Evolutionary conservation across 2,797 vertebrate species (phyloP), one percentile per base, ranked within the genome.

Genomic region (Lophotriccus pileatus): DNA sequence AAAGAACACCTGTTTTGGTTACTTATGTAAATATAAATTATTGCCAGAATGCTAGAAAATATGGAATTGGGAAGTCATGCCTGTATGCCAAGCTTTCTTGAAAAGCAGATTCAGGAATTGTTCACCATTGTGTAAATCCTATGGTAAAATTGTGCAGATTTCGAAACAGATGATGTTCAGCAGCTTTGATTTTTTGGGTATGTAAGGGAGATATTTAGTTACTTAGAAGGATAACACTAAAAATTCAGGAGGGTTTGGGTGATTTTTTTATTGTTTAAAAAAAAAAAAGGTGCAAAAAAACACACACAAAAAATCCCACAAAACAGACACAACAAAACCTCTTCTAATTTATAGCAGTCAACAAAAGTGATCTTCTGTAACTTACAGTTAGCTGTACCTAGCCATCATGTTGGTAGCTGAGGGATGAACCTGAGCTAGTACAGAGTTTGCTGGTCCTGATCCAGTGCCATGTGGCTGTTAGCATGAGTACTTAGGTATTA

Each of bases 381-480:
- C 37, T 92, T 84, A 63, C 60, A 81, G 36, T n/a, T 13, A 44
- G 44, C 43, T 56, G 36, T 56, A 73, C n/a, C 8, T 37, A 44
- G 58, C 56, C 53, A 72, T 78, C 25, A 11, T 58, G n/a, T 66
- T 89, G 72, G 56, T 60, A 90, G 60, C 52, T 94, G 89, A 89
- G 94, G 30, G 25, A 28, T 46, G 7, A 44, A 27, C 30, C 24
- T 22, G 22, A 16, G 8, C 28, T 50, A 2, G 10, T 34, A 6
- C 14, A 32, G 30, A 55, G 15, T 23, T 63, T 47, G 47, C 55
- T 94, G 20, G 7, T 63, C 1, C 9, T 80, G 34, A 25, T 62
- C 7, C 27, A 39, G 47, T 25, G 52, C 28, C 10, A 6, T 8
- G n/a, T 23, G 63, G 36, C 20, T 87, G 15, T 34, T 82, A 47